Evolutionary conservation across 1,140 invertebrate genomes (phyloP), one percentile per base, ranked within the genome.

Genomic region (Apis cerana): DNA sequence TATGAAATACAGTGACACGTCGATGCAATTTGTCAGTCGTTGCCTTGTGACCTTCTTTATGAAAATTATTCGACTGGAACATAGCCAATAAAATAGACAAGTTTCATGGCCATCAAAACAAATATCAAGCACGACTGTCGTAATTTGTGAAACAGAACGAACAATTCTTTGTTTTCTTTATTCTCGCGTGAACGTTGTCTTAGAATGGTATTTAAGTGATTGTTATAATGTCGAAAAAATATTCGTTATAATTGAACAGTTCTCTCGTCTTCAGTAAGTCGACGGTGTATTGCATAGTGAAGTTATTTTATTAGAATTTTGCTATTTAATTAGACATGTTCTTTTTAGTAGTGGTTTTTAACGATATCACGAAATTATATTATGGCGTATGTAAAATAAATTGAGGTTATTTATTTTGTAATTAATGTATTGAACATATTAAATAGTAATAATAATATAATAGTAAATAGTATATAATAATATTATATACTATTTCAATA

Each of bases 11-110:
- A 88, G 69, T 75, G 84, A 85, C 90, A 82, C 85, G 88, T 85
- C 87, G 80, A 87, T 87, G 88, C 85, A 90, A 91, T 90, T 91
- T 89, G 88, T 83, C 75, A 75, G 75, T 84, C 88, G 70, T 87
- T 85, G 85, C 80, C 82, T 59, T 64, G 81, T 59, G 48, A n/a
- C 61, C 23, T 86, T 54, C 84, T 79, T 82, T 82, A 75, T 87
- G 81, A 71, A 83, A 87, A 82, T 86, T 61, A 61, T 81, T 74
- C 62, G 59, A 23, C 59, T 72, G 82, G 65, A 77, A 78, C 67
- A 15, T 15, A 27, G 81, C 75, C 75, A 82, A 70, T 71, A 78
- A 82, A 82, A 70, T 17, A 13, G 8, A 17, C n/a, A 11, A 56
- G 56, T 82, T 82, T 68, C 69, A 61, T 7, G 15, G 10, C 13